Evolutionary conservation across 2,797 vertebrate genomes (phyloP).

Genomic region (Sardinella longiceps): DNA sequence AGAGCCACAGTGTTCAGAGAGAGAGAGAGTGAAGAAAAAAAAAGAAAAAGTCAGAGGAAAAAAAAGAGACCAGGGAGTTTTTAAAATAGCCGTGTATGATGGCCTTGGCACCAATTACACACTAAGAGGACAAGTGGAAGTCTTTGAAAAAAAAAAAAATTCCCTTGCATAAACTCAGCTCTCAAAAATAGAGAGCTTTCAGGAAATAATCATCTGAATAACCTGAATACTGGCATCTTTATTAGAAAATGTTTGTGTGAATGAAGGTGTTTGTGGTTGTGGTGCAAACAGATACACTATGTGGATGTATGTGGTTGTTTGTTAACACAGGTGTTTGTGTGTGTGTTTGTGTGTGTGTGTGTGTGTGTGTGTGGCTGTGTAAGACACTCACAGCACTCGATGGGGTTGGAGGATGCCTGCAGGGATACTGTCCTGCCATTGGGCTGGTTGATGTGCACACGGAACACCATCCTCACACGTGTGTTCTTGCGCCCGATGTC

Average conservation of each 20-base stretch:
- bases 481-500: conserved; percentile 98
- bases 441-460: conserved; percentile 92
- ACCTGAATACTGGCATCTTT: neutral
- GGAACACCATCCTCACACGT: conserved; percentile 90
- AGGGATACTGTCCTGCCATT: conserved; percentile 89
- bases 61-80: neutral
- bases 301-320: no score
- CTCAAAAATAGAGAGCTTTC: no score
- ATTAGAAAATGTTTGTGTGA: neutral
- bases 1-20: neutral
- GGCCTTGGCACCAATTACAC: neutral
- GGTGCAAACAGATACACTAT: neutral
- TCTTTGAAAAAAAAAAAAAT: conserved; percentile 5
- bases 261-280: neutral
- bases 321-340: neutral
- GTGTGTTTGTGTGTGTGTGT: neutral
- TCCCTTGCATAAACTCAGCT: neutral
- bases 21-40: neutral
- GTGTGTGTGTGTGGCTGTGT: neutral
- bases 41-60: neutral
- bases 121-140: neutral
- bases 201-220: no score
- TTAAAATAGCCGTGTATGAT: neutral
- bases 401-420: conserved; percentile 90
- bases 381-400: conserved; percentile 93